Evolutionary conservation across 2,888 invertebrate genomes (phyloP).

Genomic region (Vandiemenella viatica): DNA sequence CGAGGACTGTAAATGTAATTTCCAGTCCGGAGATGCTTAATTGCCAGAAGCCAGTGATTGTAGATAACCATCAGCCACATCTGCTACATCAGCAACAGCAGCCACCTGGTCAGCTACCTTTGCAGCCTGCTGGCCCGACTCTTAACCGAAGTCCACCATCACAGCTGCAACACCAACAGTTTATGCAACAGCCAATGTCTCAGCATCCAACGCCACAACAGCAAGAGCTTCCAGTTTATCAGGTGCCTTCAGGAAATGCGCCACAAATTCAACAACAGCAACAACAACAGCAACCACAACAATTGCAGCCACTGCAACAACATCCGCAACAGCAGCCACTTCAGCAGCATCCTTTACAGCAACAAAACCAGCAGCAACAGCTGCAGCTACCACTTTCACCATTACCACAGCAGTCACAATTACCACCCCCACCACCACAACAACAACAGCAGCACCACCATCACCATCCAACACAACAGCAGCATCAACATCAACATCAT

Average conservation of each 20-base stretch:
- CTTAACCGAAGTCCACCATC: constrained; percentile 21
- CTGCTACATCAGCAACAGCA: too few species aligned
- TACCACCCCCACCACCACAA: constrained; percentile 17
- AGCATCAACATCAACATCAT: neutral
- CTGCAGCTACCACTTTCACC: constrained; percentile 23
- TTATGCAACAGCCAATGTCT: constrained; percentile 16
- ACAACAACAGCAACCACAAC: neutral
- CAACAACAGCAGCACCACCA: constrained; percentile 9
- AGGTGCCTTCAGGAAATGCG: constrained; percentile 4
- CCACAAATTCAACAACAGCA: constrained; percentile 4
- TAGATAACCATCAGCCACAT: too few species aligned
- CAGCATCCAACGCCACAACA: constrained; percentile 16
- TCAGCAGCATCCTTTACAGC: too few species aligned
- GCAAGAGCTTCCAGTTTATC: constrained; percentile 11
- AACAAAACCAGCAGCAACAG: constrained; percentile 21
- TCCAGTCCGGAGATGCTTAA: too few species aligned
- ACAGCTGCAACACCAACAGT: constrained; percentile 22
- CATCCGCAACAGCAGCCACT: too few species aligned
- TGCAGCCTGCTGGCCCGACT: too few species aligned
- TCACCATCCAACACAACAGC: neutral
- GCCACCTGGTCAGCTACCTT: too few species aligned
- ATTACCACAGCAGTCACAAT: constrained; percentile 16
- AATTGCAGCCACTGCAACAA: neutral
- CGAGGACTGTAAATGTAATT: too few species aligned
- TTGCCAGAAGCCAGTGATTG: too few species aligned